phyloP scores from a whole-genome alignment of 2,888 invertebrate genomes.

The Hydrotaea cyrtoneurina region DNA sequence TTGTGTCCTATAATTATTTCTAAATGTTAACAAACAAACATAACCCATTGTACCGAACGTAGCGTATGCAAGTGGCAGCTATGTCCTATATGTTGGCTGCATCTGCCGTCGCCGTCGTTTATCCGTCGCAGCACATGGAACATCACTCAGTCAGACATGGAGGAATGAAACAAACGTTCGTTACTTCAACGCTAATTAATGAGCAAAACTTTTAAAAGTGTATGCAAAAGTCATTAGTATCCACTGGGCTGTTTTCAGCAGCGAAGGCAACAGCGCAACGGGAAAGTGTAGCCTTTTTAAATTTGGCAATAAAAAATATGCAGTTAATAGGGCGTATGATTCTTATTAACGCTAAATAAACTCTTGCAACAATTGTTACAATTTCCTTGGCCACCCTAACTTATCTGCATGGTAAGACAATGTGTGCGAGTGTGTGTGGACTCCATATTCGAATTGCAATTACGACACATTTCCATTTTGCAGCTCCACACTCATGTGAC shows the following conservation, averaged over 20 bases:
- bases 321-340: slow-evolving; percentile 15
- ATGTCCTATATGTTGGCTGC: too few relatives aligned
- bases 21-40: too few relatives aligned
- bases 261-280: neutral
- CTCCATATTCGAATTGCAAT: slow-evolving; percentile 2
- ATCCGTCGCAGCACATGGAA: neutral
- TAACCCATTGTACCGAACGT: too few relatives aligned
- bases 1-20: too few relatives aligned
- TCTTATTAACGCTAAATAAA: slow-evolving; percentile 12
- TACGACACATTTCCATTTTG: neutral
- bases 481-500: neutral
- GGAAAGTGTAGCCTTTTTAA: neutral
- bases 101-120: neutral
- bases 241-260: neutral
- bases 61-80: too few relatives aligned
- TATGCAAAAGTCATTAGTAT: slow-evolving; percentile 46
- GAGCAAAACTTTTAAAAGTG: slow-evolving; percentile 42
- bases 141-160: slow-evolving; percentile 12
- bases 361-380: slow-evolving; percentile 52
- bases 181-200: slow-evolving; percentile 53
- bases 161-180: slow-evolving; percentile 14
- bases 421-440: neutral
- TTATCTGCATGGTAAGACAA: neutral
- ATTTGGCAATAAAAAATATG: neutral
- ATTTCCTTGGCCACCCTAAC: neutral